Evolutionary conservation across 2,113 vertebrate species (phyloP).

Genomic region (Pyxicephalus adspersus): DNA sequence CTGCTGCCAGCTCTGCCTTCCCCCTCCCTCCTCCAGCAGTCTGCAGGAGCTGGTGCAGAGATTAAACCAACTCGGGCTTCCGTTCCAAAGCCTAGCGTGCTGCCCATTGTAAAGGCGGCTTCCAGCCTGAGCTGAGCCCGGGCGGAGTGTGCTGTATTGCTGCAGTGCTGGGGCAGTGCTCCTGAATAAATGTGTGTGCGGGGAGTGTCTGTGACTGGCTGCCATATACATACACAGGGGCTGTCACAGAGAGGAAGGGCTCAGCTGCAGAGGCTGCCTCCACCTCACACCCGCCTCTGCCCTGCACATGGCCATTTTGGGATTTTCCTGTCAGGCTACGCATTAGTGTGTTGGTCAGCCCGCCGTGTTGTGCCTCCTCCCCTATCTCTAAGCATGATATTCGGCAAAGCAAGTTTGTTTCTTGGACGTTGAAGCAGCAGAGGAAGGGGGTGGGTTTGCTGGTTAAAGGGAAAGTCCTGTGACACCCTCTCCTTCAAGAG

Average conservation of each 20-base stretch:
- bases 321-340: conserved; percentile 41
- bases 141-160: conserved; percentile 38
- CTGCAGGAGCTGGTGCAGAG: conserved; percentile 57
- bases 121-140: neutral
- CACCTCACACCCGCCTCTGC: conserved; percentile 32
- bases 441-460: conserved; percentile 39
- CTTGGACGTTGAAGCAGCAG: conserved; percentile 19
- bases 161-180: conserved; percentile 47
- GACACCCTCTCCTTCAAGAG: conserved; percentile 22
- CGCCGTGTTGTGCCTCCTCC: neutral
- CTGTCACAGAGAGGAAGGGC: conserved; percentile 41
- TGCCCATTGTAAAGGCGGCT: no score
- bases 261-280: conserved; percentile 52
- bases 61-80: conserved; percentile 42
- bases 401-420: conserved; percentile 42
- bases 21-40: conserved; percentile 49
- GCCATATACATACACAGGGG: conserved; percentile 44
- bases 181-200: conserved; percentile 33
- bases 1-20: conserved; percentile 52
- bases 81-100: conserved; percentile 39
- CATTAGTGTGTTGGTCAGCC: neutral
- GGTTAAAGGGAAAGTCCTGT: neutral
- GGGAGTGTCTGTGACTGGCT: conserved; percentile 51
- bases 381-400: conserved; percentile 25
- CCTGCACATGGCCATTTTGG: conserved; percentile 39